Base-by-base conservation (phyloP, 2,888 invertebrate genomes). In the Norana najaformis region DNA sequence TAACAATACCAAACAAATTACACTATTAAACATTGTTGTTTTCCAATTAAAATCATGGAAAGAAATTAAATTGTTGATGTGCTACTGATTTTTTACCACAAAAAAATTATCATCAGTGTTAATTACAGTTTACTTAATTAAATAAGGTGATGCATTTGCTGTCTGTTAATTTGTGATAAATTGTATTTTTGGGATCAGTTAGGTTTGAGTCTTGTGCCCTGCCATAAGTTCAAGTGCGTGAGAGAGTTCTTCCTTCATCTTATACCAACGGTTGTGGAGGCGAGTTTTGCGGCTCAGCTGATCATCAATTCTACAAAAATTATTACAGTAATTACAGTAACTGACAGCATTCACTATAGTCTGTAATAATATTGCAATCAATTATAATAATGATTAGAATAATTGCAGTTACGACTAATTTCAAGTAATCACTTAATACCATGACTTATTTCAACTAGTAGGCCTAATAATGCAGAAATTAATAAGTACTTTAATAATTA, bases 211-310 rank as follows among this genome's bases (percentile, higher is more conserved):
- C 13, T 69, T n/a, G 69, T 69, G 30, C n/a, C 69, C n/a, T n/a
- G 69, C 69, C 69, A 69, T 69, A 8, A 85, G 36, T 36, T 85
- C 36, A 36, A 85, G 36, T 35, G 35, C 16, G 16, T 85, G 85
- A 20, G 85, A 85, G 35, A 85, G 35, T 14, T 85, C 85, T 85
- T 85, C 85, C 37, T 85, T 85, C 85, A 85, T 85, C 85, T 36
- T 35, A n/a, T 36, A 23, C 85, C 85, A 85, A 35, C 85, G 85
- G 20, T 8, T 16, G 35, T 85, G 85, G 20, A 85, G 34, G 36
- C 85, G 85, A 85, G 35, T 23, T 85, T 85, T 85, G 85, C 85
- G 85, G 20, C 37, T 85, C 37, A 37, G 85, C 37, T 85, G 85
- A 30, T 85, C 85, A 1, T 35, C 85, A 85, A 85, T 35, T 37